These are phyloP conservation scores for Andrena cerasifolii DNA, from an alignment of 1,140 invertebrate species.

Conservation along the genomic window DNA sequence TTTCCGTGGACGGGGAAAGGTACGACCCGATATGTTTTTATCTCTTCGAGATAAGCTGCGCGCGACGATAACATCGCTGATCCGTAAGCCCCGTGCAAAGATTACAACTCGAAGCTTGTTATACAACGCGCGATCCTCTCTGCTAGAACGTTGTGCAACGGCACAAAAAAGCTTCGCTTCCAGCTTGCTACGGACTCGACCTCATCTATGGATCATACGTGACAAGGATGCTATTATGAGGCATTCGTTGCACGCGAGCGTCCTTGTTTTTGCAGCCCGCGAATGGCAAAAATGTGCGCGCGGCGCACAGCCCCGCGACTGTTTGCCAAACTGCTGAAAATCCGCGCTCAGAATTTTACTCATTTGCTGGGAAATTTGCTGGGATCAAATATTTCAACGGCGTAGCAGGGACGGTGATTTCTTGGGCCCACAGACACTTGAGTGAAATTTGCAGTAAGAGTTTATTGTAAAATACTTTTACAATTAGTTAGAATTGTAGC, in stretches of 20 bases:
- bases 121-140: not conserved
- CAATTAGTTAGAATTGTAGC: too few relatives aligned
- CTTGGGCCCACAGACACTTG: too few relatives aligned
- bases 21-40: not conserved
- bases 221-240: constrained; percentile 30
- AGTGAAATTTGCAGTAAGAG: too few relatives aligned
- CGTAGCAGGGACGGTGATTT: too few relatives aligned
- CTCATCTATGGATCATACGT: constrained; percentile 23
- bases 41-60: constrained; percentile 2
- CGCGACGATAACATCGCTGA: not conserved
- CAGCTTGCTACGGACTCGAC: not conserved
- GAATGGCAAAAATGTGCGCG: not conserved
- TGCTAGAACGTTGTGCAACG: not conserved
- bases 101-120: not conserved
- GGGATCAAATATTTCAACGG: too few relatives aligned
- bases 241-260: constrained; percentile 4
- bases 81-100: too few relatives aligned
- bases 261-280: not conserved
- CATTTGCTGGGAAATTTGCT: not conserved
- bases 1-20: too few relatives aligned
- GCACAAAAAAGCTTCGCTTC: not conserved
- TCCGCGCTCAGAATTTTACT: not conserved
- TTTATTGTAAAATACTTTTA: too few relatives aligned
- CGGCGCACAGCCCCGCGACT: not conserved
- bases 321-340: constrained; percentile 23